Conservation (phyloP, 2,797 vertebrate genomes). For the Sarcoramphus papa region DNA sequence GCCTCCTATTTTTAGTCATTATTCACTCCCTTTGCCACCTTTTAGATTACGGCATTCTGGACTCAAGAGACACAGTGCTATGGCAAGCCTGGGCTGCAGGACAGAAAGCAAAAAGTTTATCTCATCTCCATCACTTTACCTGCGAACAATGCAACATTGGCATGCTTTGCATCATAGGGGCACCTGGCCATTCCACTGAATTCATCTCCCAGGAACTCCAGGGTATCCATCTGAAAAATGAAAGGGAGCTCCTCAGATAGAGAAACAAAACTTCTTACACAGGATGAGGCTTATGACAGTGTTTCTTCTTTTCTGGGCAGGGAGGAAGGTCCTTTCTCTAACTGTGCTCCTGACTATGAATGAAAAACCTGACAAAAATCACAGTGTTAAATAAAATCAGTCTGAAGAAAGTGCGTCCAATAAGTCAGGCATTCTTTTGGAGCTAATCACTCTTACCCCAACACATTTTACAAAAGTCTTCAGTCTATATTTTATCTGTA, state of each 20-base stretch:
- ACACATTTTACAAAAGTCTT: conserved; percentile 27
- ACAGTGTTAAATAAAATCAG: background rate
- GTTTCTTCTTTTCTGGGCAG: background rate
- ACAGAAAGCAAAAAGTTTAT: background rate
- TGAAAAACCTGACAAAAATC: background rate
- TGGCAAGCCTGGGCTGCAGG: background rate
- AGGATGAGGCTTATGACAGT: background rate
- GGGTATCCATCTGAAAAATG: conserved; percentile 84
- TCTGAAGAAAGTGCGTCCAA: background rate
- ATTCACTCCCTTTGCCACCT: background rate
- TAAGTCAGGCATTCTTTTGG: background rate
- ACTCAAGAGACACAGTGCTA: background rate
- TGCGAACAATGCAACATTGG: conserved; percentile 94
- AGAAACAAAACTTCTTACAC: background rate
- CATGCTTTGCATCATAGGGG: conserved; percentile 97
- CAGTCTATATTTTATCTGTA: conserved; percentile 39
- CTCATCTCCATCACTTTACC: conserved; percentile 77
- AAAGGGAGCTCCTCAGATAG: conserved; percentile 32
- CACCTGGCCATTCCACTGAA: conserved; percentile 99
- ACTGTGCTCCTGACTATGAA: background rate
- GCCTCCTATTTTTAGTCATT: background rate
- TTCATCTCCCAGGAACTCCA: conserved; percentile 92
- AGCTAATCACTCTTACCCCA: background rate
- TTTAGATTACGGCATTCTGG: background rate
- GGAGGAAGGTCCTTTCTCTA: background rate